Evolutionary conservation across 1,140 invertebrate genomes (phyloP).

Genomic region (Sipha flava): DNA sequence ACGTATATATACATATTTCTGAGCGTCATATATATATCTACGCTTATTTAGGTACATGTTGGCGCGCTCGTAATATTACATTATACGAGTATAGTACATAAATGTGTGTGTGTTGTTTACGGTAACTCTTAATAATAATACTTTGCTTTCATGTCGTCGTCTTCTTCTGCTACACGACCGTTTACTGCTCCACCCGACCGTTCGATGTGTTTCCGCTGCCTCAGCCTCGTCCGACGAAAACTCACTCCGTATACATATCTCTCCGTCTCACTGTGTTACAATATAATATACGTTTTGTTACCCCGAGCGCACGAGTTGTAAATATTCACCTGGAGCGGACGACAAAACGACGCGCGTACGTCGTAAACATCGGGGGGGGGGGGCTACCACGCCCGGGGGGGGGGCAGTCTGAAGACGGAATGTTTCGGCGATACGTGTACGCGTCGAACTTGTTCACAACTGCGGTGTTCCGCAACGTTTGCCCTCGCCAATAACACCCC

Average conservation of each 20-base stretch:
- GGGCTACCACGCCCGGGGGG: neutral
- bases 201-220: too few species aligned
- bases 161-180: neutral
- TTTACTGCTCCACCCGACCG: neutral
- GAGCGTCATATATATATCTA: neutral
- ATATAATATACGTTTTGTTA: too few species aligned
- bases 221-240: neutral
- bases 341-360: neutral
- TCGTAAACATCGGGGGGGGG: neutral
- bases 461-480: neutral
- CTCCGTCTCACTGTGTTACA: neutral
- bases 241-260: too few species aligned
- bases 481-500: neutral
- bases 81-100: neutral
- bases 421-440: neutral
- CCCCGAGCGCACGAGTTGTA: neutral
- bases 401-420: neutral
- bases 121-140: conserved; percentile 9
- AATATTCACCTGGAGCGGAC: neutral
- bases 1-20: too few species aligned
- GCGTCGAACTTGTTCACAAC: neutral
- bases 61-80: neutral
- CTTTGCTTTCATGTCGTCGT: neutral
- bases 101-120: neutral
- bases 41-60: neutral